Conservation (phyloP, 2,113 vertebrate species). For the Ploceus nigricollis region DNA sequence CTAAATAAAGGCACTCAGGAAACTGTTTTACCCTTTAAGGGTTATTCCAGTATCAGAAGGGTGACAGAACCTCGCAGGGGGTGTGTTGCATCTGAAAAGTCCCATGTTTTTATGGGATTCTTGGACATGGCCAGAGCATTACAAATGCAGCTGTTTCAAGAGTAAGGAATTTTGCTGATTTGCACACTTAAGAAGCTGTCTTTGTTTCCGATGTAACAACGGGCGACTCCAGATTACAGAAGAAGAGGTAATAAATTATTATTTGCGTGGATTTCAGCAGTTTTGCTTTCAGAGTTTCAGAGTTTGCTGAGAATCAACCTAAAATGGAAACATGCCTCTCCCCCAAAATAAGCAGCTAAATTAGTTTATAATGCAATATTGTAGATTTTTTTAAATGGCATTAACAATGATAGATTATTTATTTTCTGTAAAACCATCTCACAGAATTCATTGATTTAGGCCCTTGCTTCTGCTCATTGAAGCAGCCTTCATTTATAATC, state of each 20-base stretch:
- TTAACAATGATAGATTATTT: background rate
- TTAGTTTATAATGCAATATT: background rate
- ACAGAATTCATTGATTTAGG: background rate
- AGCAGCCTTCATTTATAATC: background rate
- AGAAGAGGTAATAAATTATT: background rate
- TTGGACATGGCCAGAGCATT: fast-evolving
- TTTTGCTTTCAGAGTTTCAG: background rate
- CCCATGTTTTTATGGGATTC: background rate
- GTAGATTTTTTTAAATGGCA: background rate
- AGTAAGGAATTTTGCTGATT: background rate
- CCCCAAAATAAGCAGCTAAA: background rate
- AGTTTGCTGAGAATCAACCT: background rate
- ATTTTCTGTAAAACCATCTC: background rate
- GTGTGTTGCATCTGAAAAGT: background rate
- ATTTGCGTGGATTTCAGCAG: background rate
- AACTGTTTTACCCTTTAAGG: background rate
- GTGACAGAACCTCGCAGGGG: background rate
- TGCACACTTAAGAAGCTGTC: background rate
- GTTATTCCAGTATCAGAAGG: background rate
- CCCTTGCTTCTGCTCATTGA: background rate
- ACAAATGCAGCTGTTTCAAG: background rate
- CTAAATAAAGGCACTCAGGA: background rate
- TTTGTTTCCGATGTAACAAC: background rate
- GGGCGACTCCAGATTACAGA: background rate
- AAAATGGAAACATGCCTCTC: background rate